Conservation (phyloP, 2,888 invertebrate genomes). For the Zeuzera pyrina region DNA sequence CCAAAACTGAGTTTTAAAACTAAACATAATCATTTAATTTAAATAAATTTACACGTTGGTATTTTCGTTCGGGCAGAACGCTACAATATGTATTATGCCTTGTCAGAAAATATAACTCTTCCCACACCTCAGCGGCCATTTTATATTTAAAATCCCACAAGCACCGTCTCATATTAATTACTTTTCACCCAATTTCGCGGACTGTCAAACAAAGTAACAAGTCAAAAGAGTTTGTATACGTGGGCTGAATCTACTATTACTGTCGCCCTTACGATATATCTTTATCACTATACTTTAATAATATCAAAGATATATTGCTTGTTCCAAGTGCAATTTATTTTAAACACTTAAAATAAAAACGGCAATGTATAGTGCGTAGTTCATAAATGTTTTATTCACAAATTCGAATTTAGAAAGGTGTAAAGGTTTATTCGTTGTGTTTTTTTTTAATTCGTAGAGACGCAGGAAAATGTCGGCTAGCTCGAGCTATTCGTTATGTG, state of each 20-base stretch:
- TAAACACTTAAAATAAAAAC: constrained; percentile 1
- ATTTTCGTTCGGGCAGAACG: not conserved
- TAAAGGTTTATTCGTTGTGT: not conserved
- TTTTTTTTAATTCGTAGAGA: constrained; percentile 20
- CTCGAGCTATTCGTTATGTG: constrained; percentile 17
- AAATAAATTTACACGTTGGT: constrained; percentile 1
- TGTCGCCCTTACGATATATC: constrained; percentile 12
- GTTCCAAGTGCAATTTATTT: not conserved
- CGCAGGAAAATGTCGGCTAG: constrained; percentile 21
- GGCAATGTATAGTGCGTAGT: constrained; percentile 9
- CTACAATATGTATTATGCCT: constrained; percentile 11
- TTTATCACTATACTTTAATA: not conserved
- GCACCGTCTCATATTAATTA: constrained; percentile 37
- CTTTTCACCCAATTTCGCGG: constrained; percentile 52
- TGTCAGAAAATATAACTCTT: constrained; percentile 23
- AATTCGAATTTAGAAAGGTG: not conserved
- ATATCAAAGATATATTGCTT: not conserved
- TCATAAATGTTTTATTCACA: not conserved
- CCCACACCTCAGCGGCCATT: constrained; percentile 17
- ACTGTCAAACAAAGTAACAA: constrained; percentile 44
- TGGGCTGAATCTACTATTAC: constrained; percentile 24
- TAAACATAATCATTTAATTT: too few relatives aligned
- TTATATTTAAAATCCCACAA: constrained; percentile 19
- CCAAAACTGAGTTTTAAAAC: too few relatives aligned
- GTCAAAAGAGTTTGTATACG: constrained; percentile 31